Evolutionary conservation across 2,888 invertebrate species (phyloP), one percentile per base, ranked within the genome.

Genomic region (Sinhomidia bicolor): DNA sequence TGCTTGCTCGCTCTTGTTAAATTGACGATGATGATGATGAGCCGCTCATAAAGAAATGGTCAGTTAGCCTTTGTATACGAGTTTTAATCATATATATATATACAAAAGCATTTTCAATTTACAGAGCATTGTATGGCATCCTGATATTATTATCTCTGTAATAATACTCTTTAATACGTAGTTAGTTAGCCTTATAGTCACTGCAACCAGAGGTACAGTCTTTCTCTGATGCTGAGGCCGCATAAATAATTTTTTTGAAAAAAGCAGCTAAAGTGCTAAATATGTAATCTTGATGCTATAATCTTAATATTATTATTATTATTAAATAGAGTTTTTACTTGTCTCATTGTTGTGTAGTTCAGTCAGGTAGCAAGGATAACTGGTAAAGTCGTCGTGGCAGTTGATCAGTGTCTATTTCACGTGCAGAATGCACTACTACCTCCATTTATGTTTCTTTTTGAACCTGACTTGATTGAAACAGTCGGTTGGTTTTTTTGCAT

Each of bases 391-490:
- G 36, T n/a, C 51, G n/a, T 60, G 26, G 23, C 17, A 65, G 36
- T 23, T 62, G 26, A 3, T 29, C 23, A 60, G 6, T 14, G 26
- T 23, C 12, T 3, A 2, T 29, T 60, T 47, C 14, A 47, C 9
- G 32, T 65, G 65, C 65, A 65, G 10, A 17, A 36, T 36, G 36
- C 65, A 32, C 3, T 36, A 17, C 36, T n/a, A n/a, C n/a, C n/a
- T n/a, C n/a, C n/a, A n/a, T n/a, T n/a, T n/a, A 65, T n/a, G 29
- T 65, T 7, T 14, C 7, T 14, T 44, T 44, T 71, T 41, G 71
- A 71, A 71, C 71, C 44, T 71, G 71, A 44, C 44, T 20, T 71
- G 41, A 65, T 65, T 65, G 32, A 62, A 14, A 17, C 4, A 17
- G 57, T 57, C 20, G 26, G 60, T 23, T 26, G 23, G 26, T 9